These are phyloP conservation scores for Apis laboriosa DNA, from an alignment of 1,140 invertebrate species.

Conservation along the genomic window DNA sequence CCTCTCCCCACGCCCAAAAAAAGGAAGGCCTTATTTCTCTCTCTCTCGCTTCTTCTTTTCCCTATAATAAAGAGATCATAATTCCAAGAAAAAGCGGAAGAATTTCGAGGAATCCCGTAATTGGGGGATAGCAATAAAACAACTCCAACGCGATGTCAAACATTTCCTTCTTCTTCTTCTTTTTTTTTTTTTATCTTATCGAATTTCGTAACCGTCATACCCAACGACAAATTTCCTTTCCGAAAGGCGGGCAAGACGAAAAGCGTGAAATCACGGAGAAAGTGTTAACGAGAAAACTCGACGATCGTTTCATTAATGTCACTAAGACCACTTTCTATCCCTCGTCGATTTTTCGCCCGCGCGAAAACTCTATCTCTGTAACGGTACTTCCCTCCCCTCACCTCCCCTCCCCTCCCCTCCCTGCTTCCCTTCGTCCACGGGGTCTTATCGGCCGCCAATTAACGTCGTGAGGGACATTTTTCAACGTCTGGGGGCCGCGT, in stretches of 20 bases:
- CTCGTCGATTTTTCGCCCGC: constrained; percentile 21
- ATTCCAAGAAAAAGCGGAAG: neutral
- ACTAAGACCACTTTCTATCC: constrained; percentile 38
- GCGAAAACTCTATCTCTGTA: constrained; percentile 3
- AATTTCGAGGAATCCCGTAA: neutral
- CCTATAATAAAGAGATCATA: neutral
- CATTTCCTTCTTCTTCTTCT: no score
- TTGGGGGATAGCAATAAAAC: no score
- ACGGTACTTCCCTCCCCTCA: constrained; percentile 1
- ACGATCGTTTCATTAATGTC: constrained; percentile 33
- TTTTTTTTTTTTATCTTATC: neutral
- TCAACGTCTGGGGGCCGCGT: neutral
- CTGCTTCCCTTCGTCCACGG: neutral
- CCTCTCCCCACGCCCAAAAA: no score
- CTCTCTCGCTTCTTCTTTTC: no score
- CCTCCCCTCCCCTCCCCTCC: neutral
- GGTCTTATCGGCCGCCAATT: constrained; percentile 36
- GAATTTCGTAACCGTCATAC: neutral
- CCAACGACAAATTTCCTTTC: neutral
- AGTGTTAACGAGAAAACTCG: constrained; percentile 18
- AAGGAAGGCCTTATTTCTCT: no score
- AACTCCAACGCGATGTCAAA: neutral
- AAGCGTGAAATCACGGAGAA: neutral
- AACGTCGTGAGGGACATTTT: constrained; percentile 25
- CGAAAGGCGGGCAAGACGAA: neutral